These are phyloP conservation scores for Camponotus floridanus DNA, from an alignment of 1,140 invertebrate species.

Conservation along the genomic window DNA sequence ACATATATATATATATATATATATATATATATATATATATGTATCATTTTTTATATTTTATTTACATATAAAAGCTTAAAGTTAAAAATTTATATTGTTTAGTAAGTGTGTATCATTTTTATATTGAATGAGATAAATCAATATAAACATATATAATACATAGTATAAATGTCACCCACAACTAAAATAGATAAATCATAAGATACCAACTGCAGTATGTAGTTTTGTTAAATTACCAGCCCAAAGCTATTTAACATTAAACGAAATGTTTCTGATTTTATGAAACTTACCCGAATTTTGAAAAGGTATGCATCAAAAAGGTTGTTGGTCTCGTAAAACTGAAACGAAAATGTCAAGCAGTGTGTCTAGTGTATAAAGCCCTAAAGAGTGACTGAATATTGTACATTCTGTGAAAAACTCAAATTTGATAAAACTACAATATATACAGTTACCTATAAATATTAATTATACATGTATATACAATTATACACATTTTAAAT, in stretches of 20 bases:
- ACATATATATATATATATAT: too few relatives aligned
- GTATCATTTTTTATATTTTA: neutral
- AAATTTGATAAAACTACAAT: slow-evolving; percentile 29
- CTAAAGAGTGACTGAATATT: slow-evolving; percentile 73
- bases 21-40: too few relatives aligned
- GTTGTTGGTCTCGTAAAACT: slow-evolving; percentile 89
- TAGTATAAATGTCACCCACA: slow-evolving; percentile 18
- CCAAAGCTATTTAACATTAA: slow-evolving; percentile 82
- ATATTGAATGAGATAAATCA: neutral
- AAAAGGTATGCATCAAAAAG: slow-evolving; percentile 91
- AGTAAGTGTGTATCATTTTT: slow-evolving; percentile 5
- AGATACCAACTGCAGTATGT: slow-evolving; percentile 16
- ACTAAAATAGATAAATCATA: neutral
- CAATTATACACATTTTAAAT: too few relatives aligned
- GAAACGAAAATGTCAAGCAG: slow-evolving; percentile 88
- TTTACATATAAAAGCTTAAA: neutral
- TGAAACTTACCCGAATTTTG: slow-evolving; percentile 91
- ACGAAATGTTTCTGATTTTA: slow-evolving; percentile 78
- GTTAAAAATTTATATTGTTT: neutral
- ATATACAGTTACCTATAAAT: slow-evolving; percentile 22
- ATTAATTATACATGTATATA: too few relatives aligned
- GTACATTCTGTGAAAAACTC: slow-evolving; percentile 56
- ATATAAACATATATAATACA: slow-evolving; percentile 1
- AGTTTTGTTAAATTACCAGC: slow-evolving; percentile 76
- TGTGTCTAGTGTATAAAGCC: slow-evolving; percentile 81